These are phyloP conservation scores for Diachasmimorpha longicaudata DNA, from an alignment of 1,140 invertebrate species.

Conservation along the genomic window DNA sequence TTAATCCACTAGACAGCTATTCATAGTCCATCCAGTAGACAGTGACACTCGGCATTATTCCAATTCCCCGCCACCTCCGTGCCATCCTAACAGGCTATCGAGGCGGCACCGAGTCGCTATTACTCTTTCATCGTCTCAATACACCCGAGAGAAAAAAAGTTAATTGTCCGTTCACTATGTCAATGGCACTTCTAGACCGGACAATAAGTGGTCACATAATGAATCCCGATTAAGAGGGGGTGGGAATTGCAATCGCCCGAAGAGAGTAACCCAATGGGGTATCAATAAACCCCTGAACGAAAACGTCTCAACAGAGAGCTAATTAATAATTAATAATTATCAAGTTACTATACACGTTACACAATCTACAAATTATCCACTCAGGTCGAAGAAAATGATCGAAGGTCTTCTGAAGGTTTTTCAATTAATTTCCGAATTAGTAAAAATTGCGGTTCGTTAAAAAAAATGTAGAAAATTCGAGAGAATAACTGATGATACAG, in stretches of 20 bases:
- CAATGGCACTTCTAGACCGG: not conserved
- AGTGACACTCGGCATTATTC: not conserved
- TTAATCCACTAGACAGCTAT: not conserved
- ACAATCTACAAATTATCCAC: too few relatives aligned
- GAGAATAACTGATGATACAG: too few relatives aligned
- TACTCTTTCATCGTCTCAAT: not conserved
- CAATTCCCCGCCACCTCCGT: not conserved
- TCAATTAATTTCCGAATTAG: too few relatives aligned
- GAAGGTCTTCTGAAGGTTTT: too few relatives aligned
- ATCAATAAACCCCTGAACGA: not conserved
- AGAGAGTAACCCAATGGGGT: not conserved
- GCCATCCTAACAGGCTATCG: not conserved
- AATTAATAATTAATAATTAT: too few relatives aligned
- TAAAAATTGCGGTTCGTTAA: too few relatives aligned
- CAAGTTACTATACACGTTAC: too few relatives aligned
- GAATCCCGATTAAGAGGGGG: not conserved
- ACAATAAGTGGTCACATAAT: conserved; percentile 24
- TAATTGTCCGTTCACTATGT: conserved; percentile 15
- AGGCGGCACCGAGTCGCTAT: not conserved
- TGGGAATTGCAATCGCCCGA: not conserved
- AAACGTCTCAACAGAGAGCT: too few relatives aligned
- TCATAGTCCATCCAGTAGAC: conserved; percentile 1
- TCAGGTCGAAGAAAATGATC: too few relatives aligned
- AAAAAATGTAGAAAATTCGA: too few relatives aligned
- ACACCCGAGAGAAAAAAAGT: not conserved